Conservation (phyloP, 2,888 invertebrate species). For the Chaetogeoica ovagalla region DNA sequence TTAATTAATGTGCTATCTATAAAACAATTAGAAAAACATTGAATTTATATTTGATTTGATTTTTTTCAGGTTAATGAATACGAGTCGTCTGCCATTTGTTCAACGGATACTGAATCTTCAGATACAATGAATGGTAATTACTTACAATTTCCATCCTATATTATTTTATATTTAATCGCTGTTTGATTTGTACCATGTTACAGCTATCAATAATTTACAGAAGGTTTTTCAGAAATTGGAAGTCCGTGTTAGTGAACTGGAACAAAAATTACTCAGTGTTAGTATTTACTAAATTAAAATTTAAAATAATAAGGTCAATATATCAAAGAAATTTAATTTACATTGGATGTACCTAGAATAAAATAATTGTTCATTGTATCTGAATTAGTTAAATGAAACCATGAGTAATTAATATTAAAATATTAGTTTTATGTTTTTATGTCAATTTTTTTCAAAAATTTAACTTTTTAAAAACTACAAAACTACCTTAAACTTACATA, state of each 20-base stretch:
- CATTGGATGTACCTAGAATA: no score
- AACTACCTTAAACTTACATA: no score
- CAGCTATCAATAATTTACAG: slow-evolving; percentile 22
- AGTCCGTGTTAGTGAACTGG: slow-evolving; percentile 23
- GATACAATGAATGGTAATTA: slow-evolving; percentile 24
- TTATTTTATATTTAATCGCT: not conserved
- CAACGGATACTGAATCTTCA: slow-evolving; percentile 5
- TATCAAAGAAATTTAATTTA: not conserved
- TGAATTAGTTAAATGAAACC: no score
- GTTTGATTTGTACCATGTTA: slow-evolving; percentile 1
- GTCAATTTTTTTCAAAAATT: no score
- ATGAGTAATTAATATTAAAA: no score
- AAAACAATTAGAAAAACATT: not conserved
- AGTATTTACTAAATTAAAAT: slow-evolving; percentile 21
- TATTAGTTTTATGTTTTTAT: no score
- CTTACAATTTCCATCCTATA: not conserved
- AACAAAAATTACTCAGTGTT: slow-evolving; percentile 34
- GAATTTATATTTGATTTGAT: not conserved
- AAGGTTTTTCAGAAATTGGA: slow-evolving; percentile 40
- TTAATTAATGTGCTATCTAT: not conserved
- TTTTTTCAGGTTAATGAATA: slow-evolving; percentile 22
- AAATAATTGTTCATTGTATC: no score
- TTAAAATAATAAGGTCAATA: not conserved
- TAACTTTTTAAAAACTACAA: no score
- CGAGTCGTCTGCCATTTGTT: slow-evolving; percentile 22